phyloP scores from a whole-genome alignment of 2,888 invertebrate genomes.

The Rhagonycha lutea region DNA sequence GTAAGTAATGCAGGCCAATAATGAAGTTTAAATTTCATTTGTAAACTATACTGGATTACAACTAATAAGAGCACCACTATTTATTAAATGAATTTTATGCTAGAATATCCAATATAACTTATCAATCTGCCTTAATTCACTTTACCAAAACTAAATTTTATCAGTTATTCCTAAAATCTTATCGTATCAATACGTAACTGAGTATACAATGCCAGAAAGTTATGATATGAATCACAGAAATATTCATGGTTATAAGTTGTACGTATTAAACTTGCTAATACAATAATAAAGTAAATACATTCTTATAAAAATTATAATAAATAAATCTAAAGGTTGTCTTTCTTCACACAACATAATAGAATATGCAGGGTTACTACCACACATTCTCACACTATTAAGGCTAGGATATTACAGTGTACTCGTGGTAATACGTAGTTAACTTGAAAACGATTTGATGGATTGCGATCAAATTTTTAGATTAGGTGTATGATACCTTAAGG shows the following conservation, averaged over 20 bases:
- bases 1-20: conserved; percentile 16
- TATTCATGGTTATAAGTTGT: neutral
- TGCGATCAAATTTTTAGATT: too few relatives aligned
- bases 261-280: neutral
- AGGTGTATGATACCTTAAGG: too few relatives aligned
- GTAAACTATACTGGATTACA: neutral
- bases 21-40: conserved; percentile 11
- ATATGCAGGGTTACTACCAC: too few relatives aligned
- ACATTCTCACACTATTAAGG: too few relatives aligned
- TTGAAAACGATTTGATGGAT: too few relatives aligned
- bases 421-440: too few relatives aligned
- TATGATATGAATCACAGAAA: neutral
- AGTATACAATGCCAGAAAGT: neutral
- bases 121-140: neutral
- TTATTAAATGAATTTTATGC: neutral
- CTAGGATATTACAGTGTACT: too few relatives aligned
- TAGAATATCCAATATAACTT: neutral
- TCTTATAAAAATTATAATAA: neutral
- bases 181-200: neutral
- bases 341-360: neutral
- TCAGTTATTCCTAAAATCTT: neutral
- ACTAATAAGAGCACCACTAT: neutral
- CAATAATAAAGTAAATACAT: neutral
- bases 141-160: neutral
- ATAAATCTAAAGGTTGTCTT: neutral